Conservation (phyloP, 2,888 invertebrate species). For the Diachrysia chrysitis region DNA sequence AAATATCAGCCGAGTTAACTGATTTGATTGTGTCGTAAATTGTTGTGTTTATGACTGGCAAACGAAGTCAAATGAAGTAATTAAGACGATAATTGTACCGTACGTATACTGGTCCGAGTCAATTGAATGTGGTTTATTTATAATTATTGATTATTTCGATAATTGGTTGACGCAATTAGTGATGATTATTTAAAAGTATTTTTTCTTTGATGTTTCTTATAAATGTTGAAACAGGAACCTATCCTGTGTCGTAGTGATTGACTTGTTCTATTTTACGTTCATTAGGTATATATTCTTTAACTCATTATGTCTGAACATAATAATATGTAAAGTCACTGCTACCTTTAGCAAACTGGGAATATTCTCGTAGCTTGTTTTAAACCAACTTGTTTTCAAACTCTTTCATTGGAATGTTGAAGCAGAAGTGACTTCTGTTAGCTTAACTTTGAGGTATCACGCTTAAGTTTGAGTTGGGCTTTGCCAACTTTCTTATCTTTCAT, state of each 20-base stretch:
- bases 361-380: no score
- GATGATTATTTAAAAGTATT: neutral
- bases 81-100: constrained; percentile 37
- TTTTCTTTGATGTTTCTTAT: neutral
- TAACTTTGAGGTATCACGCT: no score
- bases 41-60: constrained; percentile 25
- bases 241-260: neutral
- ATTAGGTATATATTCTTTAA: no score
- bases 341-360: no score
- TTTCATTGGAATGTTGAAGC: no score
- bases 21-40: constrained; percentile 34
- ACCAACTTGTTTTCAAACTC: no score
- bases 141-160: neutral
- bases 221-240: neutral
- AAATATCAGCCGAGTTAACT: constrained; percentile 22
- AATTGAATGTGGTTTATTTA: constrained; percentile 12
- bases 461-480: neutral
- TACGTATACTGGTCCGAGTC: constrained; percentile 7
- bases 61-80: constrained; percentile 36
- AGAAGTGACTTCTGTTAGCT: no score
- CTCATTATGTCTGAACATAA: no score
- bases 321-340: no score
- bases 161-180: neutral
- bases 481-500: no score
- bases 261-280: neutral